A percentile compares a stretch with the other conserved stretches of the same genome.
phyloP scores from a whole-genome alignment of 2,888 invertebrate genomes.

The Smittia aterrima region DNA sequence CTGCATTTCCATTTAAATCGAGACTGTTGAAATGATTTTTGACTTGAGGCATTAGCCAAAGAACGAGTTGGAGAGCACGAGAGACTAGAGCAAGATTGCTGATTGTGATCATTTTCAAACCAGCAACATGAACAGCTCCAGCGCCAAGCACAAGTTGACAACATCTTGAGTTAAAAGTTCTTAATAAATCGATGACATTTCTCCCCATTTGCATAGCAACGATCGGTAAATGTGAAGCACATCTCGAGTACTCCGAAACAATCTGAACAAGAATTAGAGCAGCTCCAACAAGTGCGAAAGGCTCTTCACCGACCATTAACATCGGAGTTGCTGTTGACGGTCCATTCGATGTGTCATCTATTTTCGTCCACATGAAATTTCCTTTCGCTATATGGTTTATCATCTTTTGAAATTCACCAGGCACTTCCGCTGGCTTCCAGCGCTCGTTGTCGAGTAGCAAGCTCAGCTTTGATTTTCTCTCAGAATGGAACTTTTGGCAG shows the following conservation, averaged over 20 bases:
- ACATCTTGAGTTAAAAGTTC: constrained; percentile 82
- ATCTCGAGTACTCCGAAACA: constrained; percentile 87
- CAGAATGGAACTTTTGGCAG: constrained; percentile 86
- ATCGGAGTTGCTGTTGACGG: constrained; percentile 55
- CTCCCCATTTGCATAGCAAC: constrained; percentile 78
- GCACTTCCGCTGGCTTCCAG: constrained; percentile 92
- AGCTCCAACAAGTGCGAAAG: constrained; percentile 75
- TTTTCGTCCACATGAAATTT: constrained; percentile 49
- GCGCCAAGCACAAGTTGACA: constrained; percentile 96
- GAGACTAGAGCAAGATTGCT: constrained; percentile 87
- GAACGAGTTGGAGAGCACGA: constrained; percentile 75
- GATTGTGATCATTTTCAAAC: constrained; percentile 90
- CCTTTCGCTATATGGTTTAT: constrained; percentile 65
- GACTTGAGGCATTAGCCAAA: constrained; percentile 75
- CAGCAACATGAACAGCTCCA: constrained; percentile 92
- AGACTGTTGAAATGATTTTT: constrained; percentile 65
- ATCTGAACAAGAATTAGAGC: constrained; percentile 85
- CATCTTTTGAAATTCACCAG: constrained; percentile 82
- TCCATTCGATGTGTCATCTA: constrained; percentile 49
- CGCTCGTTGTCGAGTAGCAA: constrained; percentile 83
- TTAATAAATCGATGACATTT: constrained; percentile 82
- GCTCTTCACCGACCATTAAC: constrained; percentile 66
- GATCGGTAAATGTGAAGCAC: constrained; percentile 73
- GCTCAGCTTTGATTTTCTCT: constrained; percentile 80
- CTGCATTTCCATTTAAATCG: constrained; percentile 54